Percentiles rank a stretch among this genome's conserved stretches.
Conservation (phyloP, 2,888 invertebrate genomes). For the Sthenelais limicola region DNA sequence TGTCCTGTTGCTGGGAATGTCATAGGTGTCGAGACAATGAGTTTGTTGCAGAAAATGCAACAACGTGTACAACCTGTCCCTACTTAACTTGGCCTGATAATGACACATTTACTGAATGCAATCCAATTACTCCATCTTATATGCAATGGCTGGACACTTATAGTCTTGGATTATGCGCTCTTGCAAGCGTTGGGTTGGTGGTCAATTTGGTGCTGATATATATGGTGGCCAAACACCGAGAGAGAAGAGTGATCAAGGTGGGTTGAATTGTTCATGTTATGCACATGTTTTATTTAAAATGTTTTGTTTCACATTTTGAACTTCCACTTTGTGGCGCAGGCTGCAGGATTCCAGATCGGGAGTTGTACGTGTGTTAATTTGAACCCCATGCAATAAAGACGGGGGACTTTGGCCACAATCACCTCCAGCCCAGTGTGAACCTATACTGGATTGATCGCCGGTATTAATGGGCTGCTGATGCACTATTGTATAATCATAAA, state of each 20-base stretch:
- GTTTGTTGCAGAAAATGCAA: conserved; percentile 41
- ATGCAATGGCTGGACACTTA: conserved; percentile 30
- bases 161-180: conserved; percentile 19
- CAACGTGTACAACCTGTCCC: conserved; percentile 48
- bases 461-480: no score
- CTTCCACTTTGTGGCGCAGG: no score
- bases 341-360: no score
- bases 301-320: no score
- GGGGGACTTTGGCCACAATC: no score
- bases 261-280: no score
- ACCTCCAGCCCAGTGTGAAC: no score
- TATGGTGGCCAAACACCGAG: conserved; percentile 16
- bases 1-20: conserved; percentile 51
- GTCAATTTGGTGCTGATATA: conserved; percentile 32
- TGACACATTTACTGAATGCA: conserved; percentile 21
- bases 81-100: conserved; percentile 47
- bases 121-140: conserved; percentile 43
- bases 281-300: no score
- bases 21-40: conserved; percentile 49
- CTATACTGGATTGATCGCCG: no score
- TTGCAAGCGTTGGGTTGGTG: conserved; percentile 40
- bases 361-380: no score
- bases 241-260: conserved; percentile 44
- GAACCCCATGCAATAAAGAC: no score
- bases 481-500: no score